A percentile compares a stretch with the other conserved stretches of the same genome.
Evolutionary conservation across 2,797 vertebrate genomes (phyloP).

Genomic region (Triplophysa yarkandensis): DNA sequence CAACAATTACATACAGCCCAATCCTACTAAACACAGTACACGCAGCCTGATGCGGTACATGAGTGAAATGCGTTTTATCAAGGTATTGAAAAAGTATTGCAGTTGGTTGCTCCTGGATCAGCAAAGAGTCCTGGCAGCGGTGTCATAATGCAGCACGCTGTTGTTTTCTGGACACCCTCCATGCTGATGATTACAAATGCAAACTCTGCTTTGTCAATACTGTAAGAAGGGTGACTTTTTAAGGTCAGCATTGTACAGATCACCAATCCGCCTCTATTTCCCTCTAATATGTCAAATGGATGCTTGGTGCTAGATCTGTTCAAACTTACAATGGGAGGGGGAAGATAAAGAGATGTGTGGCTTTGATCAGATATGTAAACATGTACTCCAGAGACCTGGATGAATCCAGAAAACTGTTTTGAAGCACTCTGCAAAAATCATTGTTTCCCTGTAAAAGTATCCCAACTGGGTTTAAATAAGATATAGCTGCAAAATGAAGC

Average conservation of each 20-base stretch:
- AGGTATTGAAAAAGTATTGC: slow-evolving; percentile 36
- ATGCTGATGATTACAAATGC: slow-evolving; percentile 46
- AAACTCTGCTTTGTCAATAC: slow-evolving; percentile 35
- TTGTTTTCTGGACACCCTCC: slow-evolving; percentile 15
- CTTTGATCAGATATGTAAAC: slow-evolving; percentile 40
- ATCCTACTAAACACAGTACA: slow-evolving; percentile 24
- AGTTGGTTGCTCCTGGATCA: slow-evolving; percentile 35
- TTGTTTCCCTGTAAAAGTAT: slow-evolving; percentile 2
- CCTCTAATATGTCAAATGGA: slow-evolving; percentile 23
- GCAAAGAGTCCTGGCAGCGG: slow-evolving; percentile 24
- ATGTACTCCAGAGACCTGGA: slow-evolving; percentile 9
- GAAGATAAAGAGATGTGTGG: slow-evolving; percentile 23
- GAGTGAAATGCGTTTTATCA: slow-evolving; percentile 24
- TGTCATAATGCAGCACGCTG: slow-evolving; percentile 53
- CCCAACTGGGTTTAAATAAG: background rate
- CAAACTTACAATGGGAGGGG: slow-evolving; percentile 13
- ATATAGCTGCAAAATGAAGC: background rate
- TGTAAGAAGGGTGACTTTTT: slow-evolving; percentile 55
- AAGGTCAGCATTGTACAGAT: slow-evolving; percentile 44
- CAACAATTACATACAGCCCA: too few relatives aligned
- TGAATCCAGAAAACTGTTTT: background rate
- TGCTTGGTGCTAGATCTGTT: slow-evolving; percentile 13
- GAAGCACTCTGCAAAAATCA: slow-evolving; percentile 1
- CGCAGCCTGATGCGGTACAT: background rate
- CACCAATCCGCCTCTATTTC: background rate